Evolutionary conservation across 2,797 vertebrate genomes (phyloP).

Genomic region (Neostethus bicornis): DNA sequence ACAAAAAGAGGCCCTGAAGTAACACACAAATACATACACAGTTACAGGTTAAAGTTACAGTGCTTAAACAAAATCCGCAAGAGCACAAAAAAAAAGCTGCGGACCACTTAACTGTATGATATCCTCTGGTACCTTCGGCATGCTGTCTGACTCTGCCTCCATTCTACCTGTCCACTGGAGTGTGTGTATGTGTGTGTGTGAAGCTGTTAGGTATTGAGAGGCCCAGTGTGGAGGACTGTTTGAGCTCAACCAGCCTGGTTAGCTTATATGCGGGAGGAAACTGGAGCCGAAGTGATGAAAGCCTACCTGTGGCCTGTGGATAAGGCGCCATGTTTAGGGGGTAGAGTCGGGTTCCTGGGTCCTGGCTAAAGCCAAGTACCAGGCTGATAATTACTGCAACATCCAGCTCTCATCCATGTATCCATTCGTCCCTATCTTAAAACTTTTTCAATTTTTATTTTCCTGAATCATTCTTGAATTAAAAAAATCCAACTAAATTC

Average conservation of each 20-base stretch:
- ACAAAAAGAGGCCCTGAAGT: constrained; percentile 28
- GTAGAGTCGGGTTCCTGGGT: constrained; percentile 79
- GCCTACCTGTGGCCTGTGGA: constrained; percentile 68
- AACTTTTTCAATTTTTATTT: neutral
- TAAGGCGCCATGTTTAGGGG: constrained; percentile 50
- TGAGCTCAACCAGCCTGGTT: constrained; percentile 75
- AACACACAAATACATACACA: constrained; percentile 24
- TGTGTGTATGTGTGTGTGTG: constrained; percentile 37
- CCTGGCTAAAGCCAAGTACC: constrained; percentile 71
- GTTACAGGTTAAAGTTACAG: constrained; percentile 44
- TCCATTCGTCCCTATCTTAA: constrained; percentile 6
- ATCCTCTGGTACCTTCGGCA: constrained; percentile 72
- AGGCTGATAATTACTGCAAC: constrained; percentile 64
- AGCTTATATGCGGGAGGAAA: constrained; percentile 81
- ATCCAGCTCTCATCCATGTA: constrained; percentile 42
- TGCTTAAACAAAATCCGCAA: constrained; percentile 29
- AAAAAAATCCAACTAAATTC: neutral
- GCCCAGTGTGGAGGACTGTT: constrained; percentile 43
- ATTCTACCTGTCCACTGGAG: constrained; percentile 70
- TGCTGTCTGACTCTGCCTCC: constrained; percentile 78
- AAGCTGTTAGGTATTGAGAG: constrained; percentile 44
- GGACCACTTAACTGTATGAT: constrained; percentile 84
- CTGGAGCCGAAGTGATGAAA: constrained; percentile 80
- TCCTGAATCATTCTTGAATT: neutral
- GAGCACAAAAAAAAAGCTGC: constrained; percentile 41